Evolutionary conservation across 2,113 vertebrate genomes (phyloP).

Genomic region (Leptosomus discolor): DNA sequence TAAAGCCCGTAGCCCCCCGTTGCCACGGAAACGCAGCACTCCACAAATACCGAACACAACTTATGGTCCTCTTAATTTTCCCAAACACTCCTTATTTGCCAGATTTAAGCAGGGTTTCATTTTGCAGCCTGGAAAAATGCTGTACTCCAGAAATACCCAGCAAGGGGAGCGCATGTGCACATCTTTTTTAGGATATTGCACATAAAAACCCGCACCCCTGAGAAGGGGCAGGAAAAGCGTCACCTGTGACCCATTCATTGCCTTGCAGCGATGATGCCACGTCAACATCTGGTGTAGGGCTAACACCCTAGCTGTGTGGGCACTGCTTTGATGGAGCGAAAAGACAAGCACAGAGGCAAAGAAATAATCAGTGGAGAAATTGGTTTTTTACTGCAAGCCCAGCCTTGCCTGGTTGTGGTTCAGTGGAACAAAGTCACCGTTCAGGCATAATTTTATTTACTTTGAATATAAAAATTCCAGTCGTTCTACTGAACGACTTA

Average conservation of each 20-base stretch:
- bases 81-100: neutral
- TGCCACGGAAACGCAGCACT: slow-evolving; percentile 43
- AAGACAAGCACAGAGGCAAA: neutral
- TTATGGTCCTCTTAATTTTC: neutral
- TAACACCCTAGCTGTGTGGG: neutral
- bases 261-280: neutral
- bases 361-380: neutral
- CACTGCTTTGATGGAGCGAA: neutral
- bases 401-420: neutral
- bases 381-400: neutral
- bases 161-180: accelerated
- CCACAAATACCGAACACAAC: slow-evolving; percentile 10
- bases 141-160: neutral
- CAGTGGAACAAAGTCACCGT: neutral
- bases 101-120: neutral
- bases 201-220: neutral
- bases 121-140: neutral
- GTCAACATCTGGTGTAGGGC: neutral
- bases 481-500: neutral
- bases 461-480: neutral
- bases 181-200: neutral
- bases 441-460: neutral
- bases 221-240: neutral
- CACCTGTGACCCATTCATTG: neutral
- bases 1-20: slow-evolving; percentile 2